Evolutionary conservation across 2,113 vertebrate species (phyloP).

Genomic region (Holacanthus passer): DNA sequence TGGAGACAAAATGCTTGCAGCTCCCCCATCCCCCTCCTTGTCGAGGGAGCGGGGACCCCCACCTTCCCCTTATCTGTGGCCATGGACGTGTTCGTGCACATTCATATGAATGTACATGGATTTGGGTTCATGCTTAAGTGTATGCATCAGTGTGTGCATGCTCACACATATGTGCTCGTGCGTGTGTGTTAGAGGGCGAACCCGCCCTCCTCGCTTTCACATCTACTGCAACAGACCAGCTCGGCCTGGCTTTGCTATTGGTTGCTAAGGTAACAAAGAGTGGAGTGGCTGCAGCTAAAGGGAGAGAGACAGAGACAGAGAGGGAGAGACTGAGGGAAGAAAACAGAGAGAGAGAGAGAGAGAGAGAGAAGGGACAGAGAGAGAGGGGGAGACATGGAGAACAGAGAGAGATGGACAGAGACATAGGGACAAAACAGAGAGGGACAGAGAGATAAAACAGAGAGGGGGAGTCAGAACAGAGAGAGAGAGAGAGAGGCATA

Average conservation of each 20-base stretch:
- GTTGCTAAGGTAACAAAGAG: conserved; percentile 85
- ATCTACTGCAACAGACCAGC: conserved; percentile 77
- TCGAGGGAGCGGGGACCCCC: conserved; percentile 43
- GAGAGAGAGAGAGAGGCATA: too few relatives aligned
- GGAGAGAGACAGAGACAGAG: conserved; percentile 46
- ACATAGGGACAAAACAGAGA: too few relatives aligned
- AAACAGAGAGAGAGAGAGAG: neutral
- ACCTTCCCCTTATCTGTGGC: conserved; percentile 32
- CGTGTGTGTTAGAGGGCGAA: conserved; percentile 57
- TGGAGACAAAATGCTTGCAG: conserved; percentile 56
- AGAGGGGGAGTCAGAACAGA: too few relatives aligned
- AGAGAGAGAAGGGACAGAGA: too few relatives aligned
- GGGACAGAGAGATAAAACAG: too few relatives aligned
- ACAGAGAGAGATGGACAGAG: too few relatives aligned
- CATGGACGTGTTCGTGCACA: conserved; percentile 9
- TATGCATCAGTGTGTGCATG: conserved; percentile 7
- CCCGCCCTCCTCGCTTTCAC: conserved; percentile 68
- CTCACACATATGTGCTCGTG: conserved; percentile 17
- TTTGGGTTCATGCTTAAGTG: conserved; percentile 24
- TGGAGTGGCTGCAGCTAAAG: conserved; percentile 78
- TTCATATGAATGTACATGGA: conserved; percentile 7
- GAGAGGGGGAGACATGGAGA: too few relatives aligned
- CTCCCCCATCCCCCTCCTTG: conserved; percentile 70
- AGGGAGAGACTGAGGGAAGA: too few relatives aligned
- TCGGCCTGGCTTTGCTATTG: conserved; percentile 78